Evolutionary conservation across 2,888 invertebrate species (phyloP).

Genomic region (Brenthis ino): DNA sequence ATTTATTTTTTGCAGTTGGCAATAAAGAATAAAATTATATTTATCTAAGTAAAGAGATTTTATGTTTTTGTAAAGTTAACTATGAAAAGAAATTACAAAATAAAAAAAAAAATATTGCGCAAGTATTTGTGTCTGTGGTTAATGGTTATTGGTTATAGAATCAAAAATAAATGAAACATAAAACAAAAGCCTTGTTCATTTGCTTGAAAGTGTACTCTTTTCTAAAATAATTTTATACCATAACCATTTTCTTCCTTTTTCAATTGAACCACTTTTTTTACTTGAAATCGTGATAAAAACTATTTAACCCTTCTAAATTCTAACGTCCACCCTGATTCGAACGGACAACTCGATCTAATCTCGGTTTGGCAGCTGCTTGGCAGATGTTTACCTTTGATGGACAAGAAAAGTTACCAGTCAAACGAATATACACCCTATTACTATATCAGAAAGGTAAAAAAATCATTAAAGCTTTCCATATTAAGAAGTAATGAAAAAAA

Average conservation of each 20-base stretch:
- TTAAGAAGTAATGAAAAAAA: conserved; percentile 9
- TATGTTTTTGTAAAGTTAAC: conserved; percentile 6
- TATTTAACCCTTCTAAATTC: conserved; percentile 67
- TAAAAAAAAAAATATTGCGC: not conserved
- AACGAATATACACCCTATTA: conserved; percentile 32
- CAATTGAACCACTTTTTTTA: conserved; percentile 20
- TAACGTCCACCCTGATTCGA: conserved; percentile 57
- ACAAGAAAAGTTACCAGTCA: conserved; percentile 33
- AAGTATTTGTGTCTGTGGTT: too few relatives aligned
- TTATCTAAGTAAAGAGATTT: conserved; percentile 15
- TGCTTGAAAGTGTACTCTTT: not conserved
- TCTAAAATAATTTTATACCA: conserved; percentile 1
- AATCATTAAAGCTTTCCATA: not conserved
- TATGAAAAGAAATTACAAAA: not conserved
- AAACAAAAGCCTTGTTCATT: too few relatives aligned
- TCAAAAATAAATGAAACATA: too few relatives aligned
- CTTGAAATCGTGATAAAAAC: conserved; percentile 40
- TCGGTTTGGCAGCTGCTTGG: conserved; percentile 66
- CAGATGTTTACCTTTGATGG: conserved; percentile 64
- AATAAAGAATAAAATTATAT: conserved; percentile 25
- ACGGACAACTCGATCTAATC: conserved; percentile 75
- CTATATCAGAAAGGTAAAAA: not conserved
- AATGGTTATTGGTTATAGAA: too few relatives aligned
- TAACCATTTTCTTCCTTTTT: conserved; percentile 2
- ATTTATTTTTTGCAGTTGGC: conserved; percentile 26